Percentiles rank a stretch among this genome's conserved stretches.
Evolutionary conservation across 2,113 vertebrate genomes (phyloP).

Genomic region (Puffinus mauretanicus): DNA sequence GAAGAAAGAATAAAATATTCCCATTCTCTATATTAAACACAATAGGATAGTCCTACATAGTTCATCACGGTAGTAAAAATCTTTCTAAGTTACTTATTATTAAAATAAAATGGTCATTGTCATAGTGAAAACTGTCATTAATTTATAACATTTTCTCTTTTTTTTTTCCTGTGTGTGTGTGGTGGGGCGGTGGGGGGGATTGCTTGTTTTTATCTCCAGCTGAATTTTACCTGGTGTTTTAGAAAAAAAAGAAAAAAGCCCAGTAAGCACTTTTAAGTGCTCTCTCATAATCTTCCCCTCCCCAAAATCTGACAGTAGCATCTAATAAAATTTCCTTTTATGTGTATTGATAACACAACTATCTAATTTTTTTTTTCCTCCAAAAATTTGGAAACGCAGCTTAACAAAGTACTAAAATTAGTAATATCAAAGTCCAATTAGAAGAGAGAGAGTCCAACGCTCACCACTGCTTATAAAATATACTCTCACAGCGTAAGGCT

Average conservation of each 20-base stretch:
- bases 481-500: not conserved
- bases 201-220: not conserved
- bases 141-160: not conserved
- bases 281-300: not conserved
- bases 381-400: not conserved
- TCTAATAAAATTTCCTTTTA: not conserved
- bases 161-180: not conserved
- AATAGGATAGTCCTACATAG: not conserved
- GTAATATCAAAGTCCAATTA: not conserved
- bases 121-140: not conserved
- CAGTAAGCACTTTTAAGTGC: not conserved
- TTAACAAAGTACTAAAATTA: not conserved
- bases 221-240: not conserved
- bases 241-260: not conserved
- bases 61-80: not conserved
- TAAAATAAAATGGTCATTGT: not conserved
- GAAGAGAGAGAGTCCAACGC: not conserved
- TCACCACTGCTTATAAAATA: not conserved
- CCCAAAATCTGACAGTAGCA: not conserved
- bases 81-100: not conserved
- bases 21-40: not conserved
- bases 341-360: not conserved
- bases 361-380: not conserved
- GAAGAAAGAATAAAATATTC: not conserved
- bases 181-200: rapidly evolving